Conservation (phyloP, 2,888 invertebrate genomes). For the Sinodicranocentrus sp. region DNA sequence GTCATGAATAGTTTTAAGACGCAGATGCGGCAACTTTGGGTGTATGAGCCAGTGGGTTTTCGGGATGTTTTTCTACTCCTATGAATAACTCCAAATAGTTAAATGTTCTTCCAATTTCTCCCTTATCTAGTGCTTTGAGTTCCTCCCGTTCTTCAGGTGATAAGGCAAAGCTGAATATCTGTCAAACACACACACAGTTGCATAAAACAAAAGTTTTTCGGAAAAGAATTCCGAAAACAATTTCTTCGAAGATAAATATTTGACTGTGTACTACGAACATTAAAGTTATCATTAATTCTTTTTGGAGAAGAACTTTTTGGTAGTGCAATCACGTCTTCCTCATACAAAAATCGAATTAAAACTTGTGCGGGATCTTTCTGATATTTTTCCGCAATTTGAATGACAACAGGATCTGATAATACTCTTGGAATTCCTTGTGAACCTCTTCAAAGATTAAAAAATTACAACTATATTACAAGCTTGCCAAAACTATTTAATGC, state of each 20-base stretch:
- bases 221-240: no score
- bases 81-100: conserved; percentile 46
- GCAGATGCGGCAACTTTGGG: no score
- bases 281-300: conserved; percentile 87
- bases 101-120: conserved; percentile 84
- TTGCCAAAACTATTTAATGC: no score
- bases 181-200: no score
- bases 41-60: conserved; percentile 43
- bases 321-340: conserved; percentile 86
- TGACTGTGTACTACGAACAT: no score
- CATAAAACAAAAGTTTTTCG: no score
- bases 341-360: conserved; percentile 85
- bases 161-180: conserved; percentile 85
- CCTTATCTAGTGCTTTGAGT: conserved; percentile 83
- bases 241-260: no score
- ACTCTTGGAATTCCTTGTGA: conserved; percentile 64
- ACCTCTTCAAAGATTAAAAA: conserved; percentile 24
- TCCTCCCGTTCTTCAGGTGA: conserved; percentile 82
- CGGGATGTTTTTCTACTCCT: conserved; percentile 53
- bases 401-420: conserved; percentile 78
- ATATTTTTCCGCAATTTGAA: conserved; percentile 79
- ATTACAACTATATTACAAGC: no score
- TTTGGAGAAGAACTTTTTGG: conserved; percentile 89
- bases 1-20: no score
- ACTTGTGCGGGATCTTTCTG: conserved; percentile 87